These are phyloP conservation scores for Lota lota DNA, from an alignment of 2,113 vertebrate genomes.

Conservation along the genomic window DNA sequence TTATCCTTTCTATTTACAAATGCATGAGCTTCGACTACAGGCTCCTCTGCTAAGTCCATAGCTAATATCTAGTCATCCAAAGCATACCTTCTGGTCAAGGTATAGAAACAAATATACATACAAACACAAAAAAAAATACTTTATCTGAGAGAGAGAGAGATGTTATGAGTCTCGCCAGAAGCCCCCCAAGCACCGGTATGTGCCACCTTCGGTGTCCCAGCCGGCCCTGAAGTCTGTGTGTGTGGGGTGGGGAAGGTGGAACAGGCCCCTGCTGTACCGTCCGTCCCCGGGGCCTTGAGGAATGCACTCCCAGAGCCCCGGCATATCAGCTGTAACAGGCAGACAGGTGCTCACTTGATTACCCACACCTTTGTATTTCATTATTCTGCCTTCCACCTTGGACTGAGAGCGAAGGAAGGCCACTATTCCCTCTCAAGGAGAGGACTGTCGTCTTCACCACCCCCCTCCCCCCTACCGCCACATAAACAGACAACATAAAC, in stretches of 20 bases:
- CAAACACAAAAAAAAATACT: too few species aligned
- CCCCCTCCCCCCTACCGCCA: neutral
- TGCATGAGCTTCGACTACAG: too few species aligned
- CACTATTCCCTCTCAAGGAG: conserved; percentile 60
- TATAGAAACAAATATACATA: too few species aligned
- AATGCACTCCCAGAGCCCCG: conserved; percentile 45
- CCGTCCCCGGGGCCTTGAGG: conserved; percentile 60
- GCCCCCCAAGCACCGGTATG: too few species aligned
- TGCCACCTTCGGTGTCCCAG: too few species aligned
- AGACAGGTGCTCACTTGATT: conserved; percentile 58
- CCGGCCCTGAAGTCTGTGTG: neutral
- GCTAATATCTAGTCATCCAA: too few species aligned
- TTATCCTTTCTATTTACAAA: too few species aligned
- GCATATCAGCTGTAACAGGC: conserved; percentile 36
- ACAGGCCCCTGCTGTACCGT: conserved; percentile 43
- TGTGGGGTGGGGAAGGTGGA: conserved; percentile 19
- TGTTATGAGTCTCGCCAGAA: too few species aligned
- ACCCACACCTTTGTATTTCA: conserved; percentile 53
- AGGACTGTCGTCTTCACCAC: conserved; percentile 34
- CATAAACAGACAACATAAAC: too few species aligned
- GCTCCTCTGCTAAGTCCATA: too few species aligned
- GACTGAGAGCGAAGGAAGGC: conserved; percentile 58
- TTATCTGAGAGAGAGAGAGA: too few species aligned
- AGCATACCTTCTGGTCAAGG: too few species aligned
- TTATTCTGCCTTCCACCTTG: conserved; percentile 66